A percentile compares a stretch with the other conserved stretches of the same genome.
Conservation (phyloP, 2,888 invertebrate genomes). For the Ashinkailepas kermadecensis region DNA sequence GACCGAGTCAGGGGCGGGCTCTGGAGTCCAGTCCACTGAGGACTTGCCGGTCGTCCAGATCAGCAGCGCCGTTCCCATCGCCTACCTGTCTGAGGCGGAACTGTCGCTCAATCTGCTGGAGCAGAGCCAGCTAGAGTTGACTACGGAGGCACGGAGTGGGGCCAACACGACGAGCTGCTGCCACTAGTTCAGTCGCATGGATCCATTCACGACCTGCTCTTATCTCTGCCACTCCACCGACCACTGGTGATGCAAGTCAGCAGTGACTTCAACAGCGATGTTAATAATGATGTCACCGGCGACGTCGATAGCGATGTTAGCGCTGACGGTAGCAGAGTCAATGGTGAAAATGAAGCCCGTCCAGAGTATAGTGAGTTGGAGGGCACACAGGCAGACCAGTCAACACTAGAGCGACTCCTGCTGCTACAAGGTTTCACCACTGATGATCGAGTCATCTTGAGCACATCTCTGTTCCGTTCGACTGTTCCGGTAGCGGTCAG, state of each 20-base stretch:
- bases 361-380: neutral
- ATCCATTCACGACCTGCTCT: conserved; percentile 1
- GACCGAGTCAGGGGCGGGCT: neutral
- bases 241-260: neutral
- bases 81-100: neutral
- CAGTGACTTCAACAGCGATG: too few species aligned
- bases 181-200: neutral
- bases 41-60: too few species aligned
- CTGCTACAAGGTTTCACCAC: neutral
- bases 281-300: too few species aligned
- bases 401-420: neutral
- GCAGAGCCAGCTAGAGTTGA: neutral
- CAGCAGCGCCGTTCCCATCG: too few species aligned
- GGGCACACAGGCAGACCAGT: neutral
- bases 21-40: neutral
- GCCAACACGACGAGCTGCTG: neutral
- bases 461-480: neutral
- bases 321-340: too few species aligned
- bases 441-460: neutral
- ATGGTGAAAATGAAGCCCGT: too few species aligned
- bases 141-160: neutral
- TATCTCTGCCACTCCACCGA: neutral
- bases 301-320: too few species aligned
- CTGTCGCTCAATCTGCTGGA: neutral
- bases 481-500: neutral